Percentiles rank a stretch among this genome's conserved stretches.
Conservation (phyloP, 2,888 invertebrate genomes). For the Leptinotarsa haldemani region DNA sequence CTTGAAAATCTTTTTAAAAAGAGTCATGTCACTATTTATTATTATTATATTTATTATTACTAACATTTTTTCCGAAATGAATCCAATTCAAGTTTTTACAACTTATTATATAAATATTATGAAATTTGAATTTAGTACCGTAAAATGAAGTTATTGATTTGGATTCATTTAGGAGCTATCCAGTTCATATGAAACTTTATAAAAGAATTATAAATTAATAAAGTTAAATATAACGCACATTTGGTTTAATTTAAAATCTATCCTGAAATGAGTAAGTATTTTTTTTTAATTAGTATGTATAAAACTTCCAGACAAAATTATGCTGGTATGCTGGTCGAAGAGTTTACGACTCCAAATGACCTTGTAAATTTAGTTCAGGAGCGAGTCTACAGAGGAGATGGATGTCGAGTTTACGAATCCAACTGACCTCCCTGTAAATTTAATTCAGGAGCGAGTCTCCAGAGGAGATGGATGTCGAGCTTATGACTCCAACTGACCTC, state of each 20-base stretch:
- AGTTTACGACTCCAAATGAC: no score
- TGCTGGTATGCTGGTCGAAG: no score
- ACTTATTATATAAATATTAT: conserved; percentile 51
- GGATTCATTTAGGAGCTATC: conserved; percentile 64
- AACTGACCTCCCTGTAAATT: no score
- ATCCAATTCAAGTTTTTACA: conserved; percentile 58
- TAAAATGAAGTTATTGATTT: conserved; percentile 56
- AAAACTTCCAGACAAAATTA: no score
- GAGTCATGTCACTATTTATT: conserved; percentile 58
- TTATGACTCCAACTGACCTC: no score
- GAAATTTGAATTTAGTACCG: conserved; percentile 49
- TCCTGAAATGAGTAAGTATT: no score
- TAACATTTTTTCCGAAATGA: conserved; percentile 59
- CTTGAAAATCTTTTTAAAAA: conserved; percentile 55
- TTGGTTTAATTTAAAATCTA: neutral
- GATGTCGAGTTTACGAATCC: no score
- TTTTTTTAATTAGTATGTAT: no score
- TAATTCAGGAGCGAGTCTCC: no score
- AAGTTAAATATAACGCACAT: conserved; percentile 66
- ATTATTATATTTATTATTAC: conserved; percentile 46
- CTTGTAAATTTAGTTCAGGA: no score
- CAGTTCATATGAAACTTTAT: conserved; percentile 67
- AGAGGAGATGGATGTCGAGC: no score
- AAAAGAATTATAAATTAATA: conserved; percentile 68
- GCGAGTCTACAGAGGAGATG: no score